Evolutionary conservation across 2,113 vertebrate genomes (phyloP), one percentile per base, ranked within the genome.

Genomic region (Nettapus auritus): DNA sequence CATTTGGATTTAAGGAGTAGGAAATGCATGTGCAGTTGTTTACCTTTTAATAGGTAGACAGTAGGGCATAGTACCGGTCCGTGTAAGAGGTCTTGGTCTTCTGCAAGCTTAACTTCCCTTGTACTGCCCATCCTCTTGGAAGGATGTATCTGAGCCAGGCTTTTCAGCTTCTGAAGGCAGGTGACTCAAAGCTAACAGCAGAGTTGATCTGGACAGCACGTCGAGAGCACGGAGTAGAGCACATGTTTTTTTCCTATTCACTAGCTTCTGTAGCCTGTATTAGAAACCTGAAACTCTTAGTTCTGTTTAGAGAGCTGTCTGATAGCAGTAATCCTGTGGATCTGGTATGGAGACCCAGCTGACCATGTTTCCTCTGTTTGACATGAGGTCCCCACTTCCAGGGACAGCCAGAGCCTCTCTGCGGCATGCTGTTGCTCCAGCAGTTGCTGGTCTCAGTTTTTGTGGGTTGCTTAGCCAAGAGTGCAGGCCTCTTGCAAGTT

Each of bases 171-270:
- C n/a, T 11, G 59, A 74, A 84, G 62, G 29, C 31, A 31, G 53
- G 11, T 53, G 20, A 62, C 36, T 82, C n/a, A 46, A 64, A 69
- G 26, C 14, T 66, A 31, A 13, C 31, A 55, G 33, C 22, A 33
- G 14, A 69, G 23, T 69, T 40, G 29, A 19, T 63, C 34, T 77
- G 56, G 22, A 19, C 11, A 38, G 62, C 26, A 48, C 34, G 59
- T 17, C 11, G 20, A 6, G 13, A 82, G 33, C 0, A 0, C 42
- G 16, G 28, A 4, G 26, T 80, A 29, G 31, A 42, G 4, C 22
- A n/a, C 36, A 4, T 0, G 0, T 50, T 84, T 67, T 67, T 9
- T 3, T 73, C 3, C 7, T 66, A 33, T 83, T 86, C 22, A 2
- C 23, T 82, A 64, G 48, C n/a, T 75, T 23, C 28, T 52, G 9